Conservation (phyloP, 2,113 vertebrate genomes). For the Oreotrochilus melanogaster region DNA sequence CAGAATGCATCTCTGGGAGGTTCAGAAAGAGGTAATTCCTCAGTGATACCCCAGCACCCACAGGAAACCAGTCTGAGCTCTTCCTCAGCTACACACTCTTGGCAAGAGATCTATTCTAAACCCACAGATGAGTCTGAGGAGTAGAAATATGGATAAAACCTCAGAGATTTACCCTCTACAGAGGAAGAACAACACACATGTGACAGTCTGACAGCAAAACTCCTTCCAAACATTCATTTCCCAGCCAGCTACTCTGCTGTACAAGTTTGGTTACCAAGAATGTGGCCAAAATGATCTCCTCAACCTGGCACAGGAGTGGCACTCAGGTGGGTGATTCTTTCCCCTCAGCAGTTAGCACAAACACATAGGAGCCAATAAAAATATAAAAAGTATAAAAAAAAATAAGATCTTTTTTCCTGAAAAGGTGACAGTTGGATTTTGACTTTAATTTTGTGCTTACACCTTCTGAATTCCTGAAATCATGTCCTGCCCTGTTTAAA, state of each 20-base stretch:
- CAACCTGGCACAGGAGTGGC: neutral
- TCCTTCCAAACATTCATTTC: neutral
- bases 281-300: neutral
- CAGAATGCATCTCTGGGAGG: neutral
- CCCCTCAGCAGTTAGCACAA: neutral
- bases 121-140: neutral
- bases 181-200: neutral
- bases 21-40: neutral
- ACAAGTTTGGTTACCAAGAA: neutral
- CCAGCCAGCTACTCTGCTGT: neutral
- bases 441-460: neutral
- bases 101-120: neutral
- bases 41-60: neutral
- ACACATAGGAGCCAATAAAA: neutral
- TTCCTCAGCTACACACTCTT: neutral
- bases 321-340: neutral
- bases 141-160: neutral
- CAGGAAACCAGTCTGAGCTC: neutral
- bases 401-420: neutral
- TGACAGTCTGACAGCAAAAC: neutral
- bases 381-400: no score
- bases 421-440: neutral
- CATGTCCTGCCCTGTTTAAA: neutral
- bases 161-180: neutral
- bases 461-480: neutral